Evolutionary conservation across 2,113 vertebrate genomes (phyloP).

Genomic region (Chelonoidis abingdonii): DNA sequence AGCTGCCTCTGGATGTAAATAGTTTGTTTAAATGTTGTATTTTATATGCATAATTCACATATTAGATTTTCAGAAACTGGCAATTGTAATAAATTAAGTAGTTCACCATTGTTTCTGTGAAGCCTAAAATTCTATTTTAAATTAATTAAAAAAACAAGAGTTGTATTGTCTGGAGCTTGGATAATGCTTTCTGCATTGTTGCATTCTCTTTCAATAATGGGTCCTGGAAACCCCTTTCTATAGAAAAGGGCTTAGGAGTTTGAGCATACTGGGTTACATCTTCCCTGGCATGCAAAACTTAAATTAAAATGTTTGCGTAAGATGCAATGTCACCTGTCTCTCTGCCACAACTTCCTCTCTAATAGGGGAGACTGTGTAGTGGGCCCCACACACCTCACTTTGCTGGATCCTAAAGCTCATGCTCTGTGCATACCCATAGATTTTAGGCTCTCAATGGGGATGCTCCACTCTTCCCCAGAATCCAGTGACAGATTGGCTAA

Average conservation of each 20-base stretch:
- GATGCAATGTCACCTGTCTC: neutral
- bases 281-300: neutral
- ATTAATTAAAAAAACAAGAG: slow-evolving; percentile 49
- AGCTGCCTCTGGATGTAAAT: slow-evolving; percentile 76
- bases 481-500: neutral
- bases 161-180: neutral
- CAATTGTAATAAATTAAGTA: slow-evolving; percentile 73
- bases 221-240: neutral
- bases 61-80: slow-evolving; percentile 69
- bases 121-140: slow-evolving; percentile 61
- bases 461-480: neutral
- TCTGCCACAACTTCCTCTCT: neutral
- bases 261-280: neutral
- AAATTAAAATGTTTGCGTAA: neutral
- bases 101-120: slow-evolving; percentile 64
- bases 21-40: slow-evolving; percentile 77
- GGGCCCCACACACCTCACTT: neutral
- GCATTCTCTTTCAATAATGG: neutral
- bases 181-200: neutral
- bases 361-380: neutral
- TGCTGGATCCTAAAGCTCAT: neutral
- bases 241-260: neutral
- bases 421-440: neutral
- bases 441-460: neutral
- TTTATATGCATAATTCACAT: slow-evolving; percentile 76